Conservation (phyloP, 1,140 invertebrate species). For the Protaetia brevitarsis region DNA sequence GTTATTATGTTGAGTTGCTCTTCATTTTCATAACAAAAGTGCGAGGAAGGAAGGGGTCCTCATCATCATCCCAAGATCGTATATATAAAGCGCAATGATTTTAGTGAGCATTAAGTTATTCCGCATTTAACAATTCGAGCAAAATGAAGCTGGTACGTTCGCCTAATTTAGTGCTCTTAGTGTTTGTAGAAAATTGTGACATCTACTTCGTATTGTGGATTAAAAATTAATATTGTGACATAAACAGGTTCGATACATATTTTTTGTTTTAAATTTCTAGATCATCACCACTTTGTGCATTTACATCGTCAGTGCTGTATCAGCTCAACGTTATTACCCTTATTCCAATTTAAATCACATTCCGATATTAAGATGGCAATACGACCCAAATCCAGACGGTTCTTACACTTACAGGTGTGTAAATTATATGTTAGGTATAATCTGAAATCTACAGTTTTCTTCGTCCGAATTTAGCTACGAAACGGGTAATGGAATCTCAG, state of each 20-base stretch:
- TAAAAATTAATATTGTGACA: not conserved
- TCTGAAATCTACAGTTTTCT: not conserved
- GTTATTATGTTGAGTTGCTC: not conserved
- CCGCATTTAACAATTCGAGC: not conserved
- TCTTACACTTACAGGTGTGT: conserved; percentile 11
- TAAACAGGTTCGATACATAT: not conserved
- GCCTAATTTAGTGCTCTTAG: not conserved
- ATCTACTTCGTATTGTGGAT: too few relatives aligned
- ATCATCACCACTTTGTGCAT: not conserved
- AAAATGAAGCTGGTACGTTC: conserved; percentile 12
- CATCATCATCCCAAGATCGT: conserved; percentile 1
- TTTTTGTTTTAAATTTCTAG: not conserved
- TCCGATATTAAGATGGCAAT: not conserved
- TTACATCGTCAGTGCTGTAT: not conserved
- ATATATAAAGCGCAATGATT: conserved; percentile 2
- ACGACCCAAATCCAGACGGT: conserved; percentile 15
- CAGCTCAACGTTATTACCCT: not conserved
- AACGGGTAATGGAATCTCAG: conserved; percentile 59
- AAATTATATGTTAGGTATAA: not conserved
- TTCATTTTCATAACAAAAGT: conserved; percentile 8
- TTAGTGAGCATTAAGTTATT: not conserved
- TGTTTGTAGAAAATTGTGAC: too few relatives aligned
- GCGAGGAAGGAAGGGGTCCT: not conserved
- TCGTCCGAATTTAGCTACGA: conserved; percentile 58
- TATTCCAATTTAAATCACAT: not conserved